Percentiles rank a stretch among this genome's conserved stretches.
These are phyloP conservation scores for Scelioninae gen. 1 DNA, from an alignment of 2,888 invertebrate genomes.

Conservation along the genomic window DNA sequence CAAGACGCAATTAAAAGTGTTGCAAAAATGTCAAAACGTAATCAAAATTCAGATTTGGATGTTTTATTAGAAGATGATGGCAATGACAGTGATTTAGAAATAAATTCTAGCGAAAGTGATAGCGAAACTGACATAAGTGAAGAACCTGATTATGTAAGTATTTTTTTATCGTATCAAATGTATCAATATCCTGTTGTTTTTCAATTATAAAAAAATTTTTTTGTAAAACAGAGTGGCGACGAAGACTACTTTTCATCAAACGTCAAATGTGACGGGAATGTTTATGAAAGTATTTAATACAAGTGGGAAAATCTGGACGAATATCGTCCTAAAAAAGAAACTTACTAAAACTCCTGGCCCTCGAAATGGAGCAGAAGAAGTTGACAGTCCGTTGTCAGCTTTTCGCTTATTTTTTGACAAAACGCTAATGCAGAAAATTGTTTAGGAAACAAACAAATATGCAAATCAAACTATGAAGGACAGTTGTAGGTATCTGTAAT, in stretches of 20 bases:
- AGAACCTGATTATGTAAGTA: slow-evolving; percentile 16
- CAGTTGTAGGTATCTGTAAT: slow-evolving; percentile 13
- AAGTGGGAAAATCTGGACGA: slow-evolving; percentile 24
- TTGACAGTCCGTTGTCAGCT: slow-evolving; percentile 21
- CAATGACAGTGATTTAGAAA: slow-evolving; percentile 18
- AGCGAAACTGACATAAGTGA: slow-evolving; percentile 9
- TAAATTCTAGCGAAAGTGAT: slow-evolving; percentile 6
- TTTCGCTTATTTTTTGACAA: slow-evolving; percentile 41
- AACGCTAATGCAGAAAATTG: slow-evolving; percentile 27
- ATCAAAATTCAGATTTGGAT: slow-evolving; percentile 12
- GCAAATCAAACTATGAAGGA: slow-evolving; percentile 18
- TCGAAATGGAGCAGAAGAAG: slow-evolving; percentile 37
- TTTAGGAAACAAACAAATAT: slow-evolving; percentile 29
- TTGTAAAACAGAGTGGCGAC: slow-evolving; percentile 19
- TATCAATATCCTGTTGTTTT: slow-evolving; percentile 7
- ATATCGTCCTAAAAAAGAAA: slow-evolving; percentile 24
- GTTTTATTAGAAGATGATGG: slow-evolving; percentile 16
- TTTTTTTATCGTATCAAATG: slow-evolving; percentile 5
- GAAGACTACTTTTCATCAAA: slow-evolving; percentile 21
- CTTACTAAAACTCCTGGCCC: slow-evolving; percentile 17
- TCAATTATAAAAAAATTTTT: slow-evolving; percentile 5
- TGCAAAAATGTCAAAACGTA: slow-evolving; percentile 18
- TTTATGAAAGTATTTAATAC: slow-evolving; percentile 21
- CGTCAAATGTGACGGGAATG: slow-evolving; percentile 17
- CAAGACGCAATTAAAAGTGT: slow-evolving; percentile 9